Base-by-base conservation (phyloP, 2,113 vertebrate genomes). In the Plotosus lineatus region DNA sequence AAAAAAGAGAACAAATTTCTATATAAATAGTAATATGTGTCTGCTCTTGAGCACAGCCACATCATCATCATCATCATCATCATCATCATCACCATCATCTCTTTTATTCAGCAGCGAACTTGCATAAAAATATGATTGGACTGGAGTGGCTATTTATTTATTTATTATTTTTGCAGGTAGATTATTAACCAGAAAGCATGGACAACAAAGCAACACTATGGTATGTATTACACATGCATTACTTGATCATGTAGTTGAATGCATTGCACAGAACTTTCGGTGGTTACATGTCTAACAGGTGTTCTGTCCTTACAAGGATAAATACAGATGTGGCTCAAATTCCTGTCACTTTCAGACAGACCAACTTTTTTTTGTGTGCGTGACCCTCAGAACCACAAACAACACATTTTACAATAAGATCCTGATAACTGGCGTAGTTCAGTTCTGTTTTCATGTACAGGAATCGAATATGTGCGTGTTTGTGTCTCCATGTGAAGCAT, bases 151-250 rank as follows among this genome's bases (percentile, higher is more conserved):
- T n/a, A n/a, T n/a, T n/a, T 1, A 1, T 31, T 14, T 44, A 40
- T 44, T 55, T 19, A 19, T 46, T 42, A 58, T 4, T 72, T 46
- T 79, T 21, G 15, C 55, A 77, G 75, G 4, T 76, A 15, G 53
- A 23, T 5, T 19, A 1, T 55, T 56, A 33, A 17, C 7, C n/a
- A 14, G 11, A 80, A 46, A 36, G 3, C 31, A 44, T 72, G 26
- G 51, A 33, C 3, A 23, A 33, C 3, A 23, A 42, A n/a, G 0
- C 23, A 2, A 15, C 6, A 17, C 17, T 40, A 17, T 21, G 78
- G 78, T 80, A 72, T 17, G 78, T 80, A 17, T 46, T 69, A 11
- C n/a, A 78, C 55, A 28, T 33, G 15, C n/a, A 10, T 12, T n/a
- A 12, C 4, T 42, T 3, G 14, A 17, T 42, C 10, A 7, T 42